Percentiles rank a stretch among this genome's conserved stretches.
These are phyloP conservation scores for Hephaestus fuliginosus DNA, from an alignment of 2,797 vertebrate species.

Conservation along the genomic window DNA sequence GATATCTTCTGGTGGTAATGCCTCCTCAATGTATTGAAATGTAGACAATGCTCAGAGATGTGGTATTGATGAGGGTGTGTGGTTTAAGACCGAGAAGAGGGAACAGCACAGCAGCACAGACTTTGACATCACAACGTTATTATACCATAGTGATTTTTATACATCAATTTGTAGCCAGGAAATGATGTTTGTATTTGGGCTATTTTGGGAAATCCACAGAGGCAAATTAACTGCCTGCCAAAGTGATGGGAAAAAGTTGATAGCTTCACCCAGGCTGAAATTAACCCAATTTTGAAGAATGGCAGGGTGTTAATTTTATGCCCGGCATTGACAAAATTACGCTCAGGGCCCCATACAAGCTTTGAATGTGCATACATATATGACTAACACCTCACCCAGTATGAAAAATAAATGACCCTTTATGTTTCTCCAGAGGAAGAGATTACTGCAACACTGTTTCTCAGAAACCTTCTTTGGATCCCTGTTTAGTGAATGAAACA, in stretches of 20 bases:
- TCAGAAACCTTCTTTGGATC: conserved; percentile 17
- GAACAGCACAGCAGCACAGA: background rate
- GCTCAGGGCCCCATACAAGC: background rate
- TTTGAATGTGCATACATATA: conserved; percentile 7
- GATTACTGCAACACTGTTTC: background rate
- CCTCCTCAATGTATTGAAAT: background rate
- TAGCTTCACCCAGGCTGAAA: conserved; percentile 31
- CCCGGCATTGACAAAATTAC: conserved; percentile 20
- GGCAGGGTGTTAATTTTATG: conserved; percentile 20
- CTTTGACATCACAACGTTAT: background rate
- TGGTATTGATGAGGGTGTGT: background rate
- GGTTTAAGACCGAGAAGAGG: background rate
- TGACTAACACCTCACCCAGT: conserved; percentile 27
- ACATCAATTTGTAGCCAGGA: conserved; percentile 17
- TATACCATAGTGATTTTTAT: background rate
- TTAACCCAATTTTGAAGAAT: conserved; percentile 21
- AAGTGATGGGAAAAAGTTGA: conserved; percentile 13
- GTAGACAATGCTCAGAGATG: background rate
- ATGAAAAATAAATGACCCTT: background rate
- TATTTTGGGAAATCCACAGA: conserved; percentile 21
- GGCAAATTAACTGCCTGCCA: conserved; percentile 28
- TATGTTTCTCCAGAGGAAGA: conserved; percentile 27
- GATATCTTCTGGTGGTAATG: background rate
- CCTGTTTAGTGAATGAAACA: conserved; percentile 42
- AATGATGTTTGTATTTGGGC: conserved; percentile 15